These are phyloP conservation scores for Vimba vimba DNA, from an alignment of 2,113 vertebrate genomes.

Conservation along the genomic window DNA sequence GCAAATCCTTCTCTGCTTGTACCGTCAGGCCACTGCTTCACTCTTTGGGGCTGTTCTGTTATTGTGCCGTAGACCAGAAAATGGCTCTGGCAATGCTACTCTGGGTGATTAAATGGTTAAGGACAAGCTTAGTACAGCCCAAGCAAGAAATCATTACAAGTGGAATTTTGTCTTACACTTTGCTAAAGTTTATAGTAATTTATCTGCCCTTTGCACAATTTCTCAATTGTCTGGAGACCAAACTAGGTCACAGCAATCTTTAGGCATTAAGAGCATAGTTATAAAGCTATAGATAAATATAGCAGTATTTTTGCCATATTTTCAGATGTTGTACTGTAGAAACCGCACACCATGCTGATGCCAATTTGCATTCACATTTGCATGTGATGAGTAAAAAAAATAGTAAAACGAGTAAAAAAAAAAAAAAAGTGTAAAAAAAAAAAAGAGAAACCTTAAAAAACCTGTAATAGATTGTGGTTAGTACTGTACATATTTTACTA, in stretches of 20 bases:
- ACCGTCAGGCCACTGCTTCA: constrained; percentile 54
- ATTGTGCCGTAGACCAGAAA: constrained; percentile 74
- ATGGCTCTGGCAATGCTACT: constrained; percentile 37
- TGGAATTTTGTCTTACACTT: background rate
- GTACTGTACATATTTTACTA: background rate
- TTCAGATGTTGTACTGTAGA: background rate
- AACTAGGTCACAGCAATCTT: constrained; percentile 1
- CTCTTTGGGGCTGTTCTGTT: constrained; percentile 68
- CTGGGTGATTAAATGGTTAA: constrained; percentile 39
- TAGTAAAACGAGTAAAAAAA: too few relatives aligned
- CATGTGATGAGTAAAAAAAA: background rate
- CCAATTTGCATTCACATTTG: background rate
- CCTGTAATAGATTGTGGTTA: background rate
- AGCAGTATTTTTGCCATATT: background rate
- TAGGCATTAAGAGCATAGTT: background rate
- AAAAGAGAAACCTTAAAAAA: background rate
- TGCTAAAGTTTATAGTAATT: background rate
- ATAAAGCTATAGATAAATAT: background rate
- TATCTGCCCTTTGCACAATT: background rate
- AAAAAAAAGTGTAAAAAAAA: too few relatives aligned
- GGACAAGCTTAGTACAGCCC: constrained; percentile 3
- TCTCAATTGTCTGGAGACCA: constrained; percentile 1
- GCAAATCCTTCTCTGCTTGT: constrained; percentile 40
- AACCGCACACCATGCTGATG: background rate
- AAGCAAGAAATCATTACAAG: background rate